These are phyloP conservation scores for Cotesia chilonis DNA, from an alignment of 1,140 invertebrate genomes.

Conservation along the genomic window DNA sequence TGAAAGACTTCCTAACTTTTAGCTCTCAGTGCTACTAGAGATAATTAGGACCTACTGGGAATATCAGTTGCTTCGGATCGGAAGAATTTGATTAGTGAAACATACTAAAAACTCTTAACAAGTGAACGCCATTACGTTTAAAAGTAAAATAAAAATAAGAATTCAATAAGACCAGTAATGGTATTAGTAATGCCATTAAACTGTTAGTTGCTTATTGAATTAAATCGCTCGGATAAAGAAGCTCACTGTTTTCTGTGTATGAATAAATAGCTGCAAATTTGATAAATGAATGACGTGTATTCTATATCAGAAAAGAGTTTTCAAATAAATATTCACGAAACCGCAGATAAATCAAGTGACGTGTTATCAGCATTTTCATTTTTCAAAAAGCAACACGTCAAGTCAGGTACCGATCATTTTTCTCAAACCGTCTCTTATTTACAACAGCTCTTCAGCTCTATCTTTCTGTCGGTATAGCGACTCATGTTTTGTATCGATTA, in stretches of 20 bases:
- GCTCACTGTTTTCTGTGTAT: not conserved
- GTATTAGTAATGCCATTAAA: too few relatives aligned
- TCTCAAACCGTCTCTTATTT: slow-evolving; percentile 22
- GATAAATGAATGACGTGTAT: not conserved
- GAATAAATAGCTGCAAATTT: not conserved
- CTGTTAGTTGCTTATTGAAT: too few relatives aligned
- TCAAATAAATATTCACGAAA: not conserved
- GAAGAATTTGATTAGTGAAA: slow-evolving; percentile 14
- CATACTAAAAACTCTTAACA: too few relatives aligned
- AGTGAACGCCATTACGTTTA: not conserved
- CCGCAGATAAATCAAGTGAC: slow-evolving; percentile 28
- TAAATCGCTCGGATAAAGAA: not conserved
- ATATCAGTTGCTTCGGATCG: not conserved
- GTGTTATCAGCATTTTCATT: slow-evolving; percentile 28
- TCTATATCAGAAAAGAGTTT: not conserved
- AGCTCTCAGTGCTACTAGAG: not conserved
- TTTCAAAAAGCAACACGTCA: slow-evolving; percentile 21
- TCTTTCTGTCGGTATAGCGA: not conserved
- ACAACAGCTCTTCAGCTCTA: not conserved
- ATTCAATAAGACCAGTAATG: too few relatives aligned
- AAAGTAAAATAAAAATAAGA: not conserved
- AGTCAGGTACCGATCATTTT: slow-evolving; percentile 18
- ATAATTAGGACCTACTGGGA: slow-evolving; percentile 7
- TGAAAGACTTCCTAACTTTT: not conserved
- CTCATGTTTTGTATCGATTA: slow-evolving; percentile 40